These are phyloP conservation scores for Panzeria rudis DNA, from an alignment of 2,888 invertebrate genomes.

Conservation along the genomic window DNA sequence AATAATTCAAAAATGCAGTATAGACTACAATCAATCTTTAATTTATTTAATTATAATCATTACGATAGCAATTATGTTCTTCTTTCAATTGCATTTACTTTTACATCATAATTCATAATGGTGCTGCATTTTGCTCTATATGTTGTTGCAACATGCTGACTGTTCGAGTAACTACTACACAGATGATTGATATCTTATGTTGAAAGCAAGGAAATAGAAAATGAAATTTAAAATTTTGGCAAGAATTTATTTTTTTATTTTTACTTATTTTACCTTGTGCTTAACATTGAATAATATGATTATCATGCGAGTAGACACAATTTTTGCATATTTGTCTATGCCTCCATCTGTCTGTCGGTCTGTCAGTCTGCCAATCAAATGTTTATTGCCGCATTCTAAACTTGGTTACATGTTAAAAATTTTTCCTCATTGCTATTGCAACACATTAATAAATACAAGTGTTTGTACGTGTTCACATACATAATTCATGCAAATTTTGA, in stretches of 20 bases:
- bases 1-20: neutral
- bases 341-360: neutral
- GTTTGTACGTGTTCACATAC: constrained; percentile 37
- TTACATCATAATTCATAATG: constrained; percentile 39
- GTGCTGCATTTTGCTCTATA: constrained; percentile 13
- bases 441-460: constrained; percentile 12
- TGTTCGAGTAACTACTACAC: neutral
- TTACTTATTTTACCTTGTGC: constrained; percentile 55
- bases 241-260: constrained; percentile 28
- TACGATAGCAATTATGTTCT: constrained; percentile 23
- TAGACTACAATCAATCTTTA: neutral
- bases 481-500: constrained; percentile 44
- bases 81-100: constrained; percentile 36
- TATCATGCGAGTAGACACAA: constrained; percentile 39
- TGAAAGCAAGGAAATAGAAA: constrained; percentile 17
- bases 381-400: constrained; percentile 44
- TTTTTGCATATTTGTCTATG: constrained; percentile 7
- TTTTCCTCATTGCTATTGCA: constrained; percentile 25
- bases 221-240: constrained; percentile 57
- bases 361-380: neutral
- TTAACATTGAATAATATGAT: constrained; percentile 67
- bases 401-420: constrained; percentile 20
- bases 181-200: constrained; percentile 4
- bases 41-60: neutral
- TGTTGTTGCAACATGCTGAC: constrained; percentile 6